Conservation (phyloP, 2,113 vertebrate genomes). For the Gavia stellata region DNA sequence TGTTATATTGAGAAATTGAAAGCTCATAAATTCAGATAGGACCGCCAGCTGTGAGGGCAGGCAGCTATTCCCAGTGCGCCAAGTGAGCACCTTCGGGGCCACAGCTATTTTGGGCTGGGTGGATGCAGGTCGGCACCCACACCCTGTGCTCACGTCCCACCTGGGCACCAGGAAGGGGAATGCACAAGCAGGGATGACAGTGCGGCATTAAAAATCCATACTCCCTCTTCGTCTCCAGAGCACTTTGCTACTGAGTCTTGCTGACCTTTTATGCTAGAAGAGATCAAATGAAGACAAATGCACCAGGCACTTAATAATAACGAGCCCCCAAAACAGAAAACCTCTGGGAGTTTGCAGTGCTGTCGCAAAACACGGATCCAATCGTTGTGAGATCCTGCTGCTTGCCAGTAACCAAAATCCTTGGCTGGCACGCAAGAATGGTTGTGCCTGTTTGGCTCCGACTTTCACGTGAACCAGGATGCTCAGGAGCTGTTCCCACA, state of each 20-base stretch:
- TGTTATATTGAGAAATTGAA: not conserved
- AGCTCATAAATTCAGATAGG: not conserved
- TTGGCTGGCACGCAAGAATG: not conserved
- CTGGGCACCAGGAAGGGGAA: fast-evolving
- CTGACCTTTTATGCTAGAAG: not conserved
- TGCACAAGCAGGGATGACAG: not conserved
- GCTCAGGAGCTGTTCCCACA: not conserved
- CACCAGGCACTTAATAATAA: not conserved
- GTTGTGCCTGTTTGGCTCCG: not conserved
- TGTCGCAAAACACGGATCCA: fast-evolving
- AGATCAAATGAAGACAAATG: not conserved
- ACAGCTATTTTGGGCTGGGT: not conserved
- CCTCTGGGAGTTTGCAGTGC: not conserved
- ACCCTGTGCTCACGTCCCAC: not conserved
- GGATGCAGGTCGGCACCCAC: not conserved
- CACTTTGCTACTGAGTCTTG: not conserved
- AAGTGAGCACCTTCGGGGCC: not conserved
- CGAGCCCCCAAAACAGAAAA: not conserved
- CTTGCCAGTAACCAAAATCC: not conserved
- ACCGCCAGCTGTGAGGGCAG: fast-evolving
- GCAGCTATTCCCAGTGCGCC: not conserved
- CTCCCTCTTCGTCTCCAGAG: not conserved
- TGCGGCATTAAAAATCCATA: not conserved
- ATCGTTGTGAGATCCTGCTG: not conserved
- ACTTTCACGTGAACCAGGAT: fast-evolving